Conservation (phyloP, 1,140 invertebrate species). For the Temnothorax curvispinosus region DNA sequence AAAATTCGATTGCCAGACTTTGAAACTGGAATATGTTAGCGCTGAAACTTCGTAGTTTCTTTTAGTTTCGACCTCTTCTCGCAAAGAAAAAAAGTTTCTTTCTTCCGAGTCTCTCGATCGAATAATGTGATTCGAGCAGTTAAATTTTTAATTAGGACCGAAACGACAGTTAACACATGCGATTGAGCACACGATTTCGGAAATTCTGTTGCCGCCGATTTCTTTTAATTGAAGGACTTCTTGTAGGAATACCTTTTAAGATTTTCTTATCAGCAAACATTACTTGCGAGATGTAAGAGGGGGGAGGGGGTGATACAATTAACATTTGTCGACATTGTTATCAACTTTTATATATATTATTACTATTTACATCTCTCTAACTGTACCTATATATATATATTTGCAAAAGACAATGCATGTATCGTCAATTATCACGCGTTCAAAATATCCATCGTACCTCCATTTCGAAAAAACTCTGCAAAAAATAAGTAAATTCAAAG, state of each 20-base stretch:
- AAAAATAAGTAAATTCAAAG: conserved; percentile 54
- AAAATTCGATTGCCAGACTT: background rate
- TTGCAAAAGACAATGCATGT: conserved; percentile 55
- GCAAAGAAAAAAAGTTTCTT: background rate
- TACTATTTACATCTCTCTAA: conserved; percentile 5
- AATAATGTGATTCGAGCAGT: background rate
- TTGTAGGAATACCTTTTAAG: background rate
- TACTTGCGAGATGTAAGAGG: background rate
- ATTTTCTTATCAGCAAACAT: background rate
- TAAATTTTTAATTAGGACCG: conserved; percentile 11
- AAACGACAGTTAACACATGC: background rate
- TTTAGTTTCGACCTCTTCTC: background rate
- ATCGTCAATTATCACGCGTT: conserved; percentile 52
- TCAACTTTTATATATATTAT: conserved; percentile 35
- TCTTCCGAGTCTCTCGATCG: background rate
- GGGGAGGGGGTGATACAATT: background rate
- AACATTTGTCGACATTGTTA: conserved; percentile 33
- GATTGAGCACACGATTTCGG: background rate
- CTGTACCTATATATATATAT: conserved; percentile 9
- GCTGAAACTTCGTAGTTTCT: background rate
- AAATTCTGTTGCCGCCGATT: conserved; percentile 7
- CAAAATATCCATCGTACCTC: conserved; percentile 42
- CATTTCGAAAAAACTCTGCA: conserved; percentile 40
- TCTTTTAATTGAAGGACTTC: conserved; percentile 42
- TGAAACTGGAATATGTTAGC: background rate